A percentile compares a stretch with the other conserved stretches of the same genome.
Conservation (phyloP, 1,140 invertebrate genomes). For the Goniozus legneri region DNA sequence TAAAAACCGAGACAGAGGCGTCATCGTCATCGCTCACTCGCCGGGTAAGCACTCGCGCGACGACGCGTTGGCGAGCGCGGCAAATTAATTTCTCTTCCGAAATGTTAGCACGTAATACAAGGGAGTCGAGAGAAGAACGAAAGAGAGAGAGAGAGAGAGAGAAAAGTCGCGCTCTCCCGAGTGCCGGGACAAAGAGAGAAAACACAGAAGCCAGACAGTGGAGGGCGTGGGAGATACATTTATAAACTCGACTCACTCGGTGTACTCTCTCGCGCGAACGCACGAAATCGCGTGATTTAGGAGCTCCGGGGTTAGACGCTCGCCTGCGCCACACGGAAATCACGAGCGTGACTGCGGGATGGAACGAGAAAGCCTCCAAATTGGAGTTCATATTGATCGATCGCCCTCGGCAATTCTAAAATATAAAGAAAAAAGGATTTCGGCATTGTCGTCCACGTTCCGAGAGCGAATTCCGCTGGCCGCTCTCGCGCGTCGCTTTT, state of each 20-base stretch:
- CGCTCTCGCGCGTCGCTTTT: too few species aligned
- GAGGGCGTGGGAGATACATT: conserved; percentile 48
- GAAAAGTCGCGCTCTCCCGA: too few species aligned
- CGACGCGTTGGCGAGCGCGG: conserved; percentile 14
- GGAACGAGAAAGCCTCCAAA: too few species aligned
- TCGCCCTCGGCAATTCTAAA: too few species aligned
- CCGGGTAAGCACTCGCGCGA: not conserved
- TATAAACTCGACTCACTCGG: conserved; percentile 38
- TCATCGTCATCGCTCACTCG: not conserved
- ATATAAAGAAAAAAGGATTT: too few species aligned
- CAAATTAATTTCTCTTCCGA: conserved; percentile 29
- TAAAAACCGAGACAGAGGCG: too few species aligned
- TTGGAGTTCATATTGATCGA: too few species aligned
- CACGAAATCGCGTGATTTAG: conserved; percentile 33
- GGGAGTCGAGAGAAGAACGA: conserved; percentile 8
- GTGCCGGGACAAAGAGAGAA: conserved; percentile 24
- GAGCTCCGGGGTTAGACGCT: conserved; percentile 23
- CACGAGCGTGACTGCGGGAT: too few species aligned
- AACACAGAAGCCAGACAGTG: conserved; percentile 35
- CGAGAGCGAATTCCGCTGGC: too few species aligned
- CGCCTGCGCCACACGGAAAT: conserved; percentile 18
- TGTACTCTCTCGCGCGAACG: too few species aligned
- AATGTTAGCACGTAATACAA: conserved; percentile 23
- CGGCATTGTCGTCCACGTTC: too few species aligned
- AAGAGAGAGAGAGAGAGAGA: conserved; percentile 5